Conservation (phyloP, 2,888 invertebrate species). For the Chymomyza caudatula region DNA sequence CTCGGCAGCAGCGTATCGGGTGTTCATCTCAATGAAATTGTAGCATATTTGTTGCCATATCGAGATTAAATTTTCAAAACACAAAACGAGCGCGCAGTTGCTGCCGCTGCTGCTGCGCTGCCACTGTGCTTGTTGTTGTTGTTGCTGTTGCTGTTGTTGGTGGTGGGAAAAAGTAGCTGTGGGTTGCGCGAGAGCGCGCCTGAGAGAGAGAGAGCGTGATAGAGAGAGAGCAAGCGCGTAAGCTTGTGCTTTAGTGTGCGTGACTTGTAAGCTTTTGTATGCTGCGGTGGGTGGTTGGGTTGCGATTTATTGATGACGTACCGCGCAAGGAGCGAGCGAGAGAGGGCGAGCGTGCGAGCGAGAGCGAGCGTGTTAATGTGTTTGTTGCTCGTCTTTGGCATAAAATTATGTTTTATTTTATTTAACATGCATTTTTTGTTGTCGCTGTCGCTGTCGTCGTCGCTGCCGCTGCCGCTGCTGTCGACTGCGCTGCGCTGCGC, state of each 20-base stretch:
- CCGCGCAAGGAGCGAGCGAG: too few relatives aligned
- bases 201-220: background rate
- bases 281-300: constrained; percentile 35
- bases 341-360: background rate
- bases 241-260: background rate
- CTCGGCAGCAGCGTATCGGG: constrained; percentile 49
- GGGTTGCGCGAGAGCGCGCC: background rate
- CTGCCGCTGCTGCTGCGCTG: too few relatives aligned
- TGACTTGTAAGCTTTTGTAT: background rate
- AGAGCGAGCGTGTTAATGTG: constrained; percentile 64
- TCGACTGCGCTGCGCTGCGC: constrained; percentile 20
- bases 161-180: background rate
- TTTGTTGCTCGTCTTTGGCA: constrained; percentile 61
- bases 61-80: constrained; percentile 75
- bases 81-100: constrained; percentile 69
- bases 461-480: background rate
- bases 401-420: constrained; percentile 73
- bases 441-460: background rate
- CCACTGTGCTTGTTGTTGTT: too few relatives aligned
- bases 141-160: constrained; percentile 15
- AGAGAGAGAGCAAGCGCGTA: background rate
- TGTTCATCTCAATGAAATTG: constrained; percentile 76
- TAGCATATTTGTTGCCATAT: constrained; percentile 76
- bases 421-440: constrained; percentile 54
- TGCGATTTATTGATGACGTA: constrained; percentile 71